These are phyloP conservation scores for Drosophila kuntzei DNA, from an alignment of 2,888 invertebrate genomes.

Conservation along the genomic window DNA sequence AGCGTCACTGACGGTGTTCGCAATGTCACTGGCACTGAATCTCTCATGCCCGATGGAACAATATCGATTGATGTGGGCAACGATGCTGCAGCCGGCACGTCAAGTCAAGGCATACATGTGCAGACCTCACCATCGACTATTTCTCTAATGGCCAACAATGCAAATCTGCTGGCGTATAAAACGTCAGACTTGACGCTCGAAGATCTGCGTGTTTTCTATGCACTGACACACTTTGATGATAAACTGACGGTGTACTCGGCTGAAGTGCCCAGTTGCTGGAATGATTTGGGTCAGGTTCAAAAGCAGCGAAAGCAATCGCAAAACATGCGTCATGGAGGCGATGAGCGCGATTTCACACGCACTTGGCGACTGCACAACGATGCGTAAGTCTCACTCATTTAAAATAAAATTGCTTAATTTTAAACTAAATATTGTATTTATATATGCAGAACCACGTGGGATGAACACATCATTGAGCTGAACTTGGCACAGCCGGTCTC, in stretches of 20 bases:
- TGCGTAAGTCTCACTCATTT: conserved; percentile 86
- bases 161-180: conserved; percentile 87
- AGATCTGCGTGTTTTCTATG: conserved; percentile 90
- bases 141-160: conserved; percentile 58
- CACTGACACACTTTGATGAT: conserved; percentile 91
- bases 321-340: conserved; percentile 88
- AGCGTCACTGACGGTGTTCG: conserved; percentile 79
- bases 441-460: conserved; percentile 90
- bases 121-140: conserved; percentile 76
- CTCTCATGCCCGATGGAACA: conserved; percentile 27
- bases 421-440: neutral
- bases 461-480: conserved; percentile 96
- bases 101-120: conserved; percentile 49
- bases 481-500: conserved; percentile 92
- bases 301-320: conserved; percentile 95
- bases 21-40: conserved; percentile 23
- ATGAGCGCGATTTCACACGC: conserved; percentile 90
- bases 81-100: conserved; percentile 37
- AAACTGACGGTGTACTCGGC: conserved; percentile 89
- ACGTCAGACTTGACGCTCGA: conserved; percentile 86
- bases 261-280: conserved; percentile 97
- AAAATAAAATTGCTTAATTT: neutral
- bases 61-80: conserved; percentile 53
- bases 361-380: conserved; percentile 96
- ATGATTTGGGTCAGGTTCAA: conserved; percentile 95